Base-by-base conservation (phyloP, 2,113 vertebrate genomes). In the Rhynchomys soricoides region DNA sequence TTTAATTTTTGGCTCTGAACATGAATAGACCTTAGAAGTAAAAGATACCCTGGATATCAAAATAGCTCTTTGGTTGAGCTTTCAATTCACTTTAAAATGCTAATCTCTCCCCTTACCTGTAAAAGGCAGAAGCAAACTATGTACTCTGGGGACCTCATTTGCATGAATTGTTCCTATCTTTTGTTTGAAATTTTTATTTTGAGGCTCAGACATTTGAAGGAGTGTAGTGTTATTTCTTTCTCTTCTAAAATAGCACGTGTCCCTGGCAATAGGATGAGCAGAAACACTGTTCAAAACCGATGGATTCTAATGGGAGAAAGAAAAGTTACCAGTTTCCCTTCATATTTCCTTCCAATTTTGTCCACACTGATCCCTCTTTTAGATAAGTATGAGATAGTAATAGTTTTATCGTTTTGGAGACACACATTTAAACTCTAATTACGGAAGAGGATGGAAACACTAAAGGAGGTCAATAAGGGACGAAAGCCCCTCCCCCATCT, bases 181-280 rank as follows among this genome's bases (percentile, higher is more conserved):
- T 93, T 88, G 73, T 71, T 92, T 45, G 86, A 64, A 59, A 40
- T 66, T 24, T 91, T 37, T 93, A 29, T 93, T 93, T 89, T 95
- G 52, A 95, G 26, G 57, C 62, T 50, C 45, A 59, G 81, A 55
- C 52, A 3, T 22, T 78, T 93, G 37, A 77, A 75, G 26, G 29
- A 29, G 0, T 6, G 55, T 77, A 31, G 40, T 34, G 17, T 45
- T 34, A 12, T 93, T 77, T 66, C 16, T 48, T 57, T 64, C 34
- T 87, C 2, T 89, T 57, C 66, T 66, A 45, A 90, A 92, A 90
- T 34, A 93, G 52, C 5, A 52, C 37, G 7, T n/a, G 37, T 4
- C 2, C n/a, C 29, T 86, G 10, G 10, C 55, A 91, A 94, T 68
- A 71, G 52, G 68, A 19, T 11, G 43, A 16, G 29, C 45, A 50